Evolutionary conservation across 1,140 invertebrate species (phyloP), one percentile per base, ranked within the genome.

Genomic region (Saccostrea glomerata): DNA sequence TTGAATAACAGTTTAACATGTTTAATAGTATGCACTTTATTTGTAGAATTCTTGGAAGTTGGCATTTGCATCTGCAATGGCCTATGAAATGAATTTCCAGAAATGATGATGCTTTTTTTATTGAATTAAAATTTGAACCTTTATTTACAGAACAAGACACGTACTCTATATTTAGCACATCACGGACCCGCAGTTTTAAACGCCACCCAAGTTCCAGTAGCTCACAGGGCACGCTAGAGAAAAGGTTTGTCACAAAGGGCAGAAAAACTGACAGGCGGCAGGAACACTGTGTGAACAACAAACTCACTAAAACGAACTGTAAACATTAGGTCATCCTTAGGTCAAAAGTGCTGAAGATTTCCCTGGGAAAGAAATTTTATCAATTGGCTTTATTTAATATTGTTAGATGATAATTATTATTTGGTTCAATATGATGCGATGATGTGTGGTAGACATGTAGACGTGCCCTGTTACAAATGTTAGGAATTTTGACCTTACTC

Each of bases 121-220:
- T 7, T 63, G 58, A n/a, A 6, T 63, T 20, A 63, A 63, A 20
- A 63, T 63, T 25, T 77, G 23, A 25, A 77, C 70, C 30, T 89
- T 82, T 85, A n/a, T 66, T 90, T 88, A 54, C 84, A 88, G 86
- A 84, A 83, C 47, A 58, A 73, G 86, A 86, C 55, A 87, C 83
- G 7, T 87, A 88, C 55, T 70, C 54, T 60, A 88, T 92, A 66
- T 90, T 87, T 87, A 92, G 89, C 66, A 87, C 73, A 9, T 54
- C 63, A 17, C 89, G 85, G 23, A 90, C 91, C 25, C 88, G 89
- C 73, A 92, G 88, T 70, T 90, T 90, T 84, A 92, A 89, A 63
- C 86, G 89, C 17, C 85, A 89, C 23, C 36, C 83, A 17, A 84
- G 54, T 73, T 60, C 63, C 36, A 83, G 54, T 30, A 77, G 25